These are phyloP conservation scores for Mycalesis mineus DNA, from an alignment of 2,888 invertebrate species.

Conservation along the genomic window DNA sequence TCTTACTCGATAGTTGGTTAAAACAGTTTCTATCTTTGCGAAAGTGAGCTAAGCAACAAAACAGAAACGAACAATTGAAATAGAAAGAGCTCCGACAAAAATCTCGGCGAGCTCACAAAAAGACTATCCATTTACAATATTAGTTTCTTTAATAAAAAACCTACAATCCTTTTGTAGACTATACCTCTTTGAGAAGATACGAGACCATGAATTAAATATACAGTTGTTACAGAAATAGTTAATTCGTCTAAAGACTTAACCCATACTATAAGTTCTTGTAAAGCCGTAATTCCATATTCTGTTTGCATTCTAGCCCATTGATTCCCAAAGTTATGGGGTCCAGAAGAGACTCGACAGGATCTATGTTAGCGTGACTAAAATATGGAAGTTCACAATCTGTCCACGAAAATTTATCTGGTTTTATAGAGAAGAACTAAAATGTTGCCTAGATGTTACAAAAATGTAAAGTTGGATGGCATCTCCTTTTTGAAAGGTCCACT, in stretches of 20 bases:
- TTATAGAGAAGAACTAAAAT: no score
- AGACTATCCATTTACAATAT: conserved; percentile 18
- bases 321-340: no score
- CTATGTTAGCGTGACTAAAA: no score
- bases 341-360: no score
- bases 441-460: no score
- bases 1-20: no score
- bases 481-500: no score
- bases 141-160: conserved; percentile 11
- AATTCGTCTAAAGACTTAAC: neutral
- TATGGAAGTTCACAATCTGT: no score
- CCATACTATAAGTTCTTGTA: neutral
- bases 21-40: neutral
- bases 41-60: neutral
- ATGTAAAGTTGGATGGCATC: no score
- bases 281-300: no score
- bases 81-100: conserved; percentile 4
- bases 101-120: conserved; percentile 6
- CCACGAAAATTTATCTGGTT: no score
- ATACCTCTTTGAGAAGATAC: conserved; percentile 7
- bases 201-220: neutral
- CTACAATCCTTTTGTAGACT: neutral
- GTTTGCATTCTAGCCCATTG: no score
- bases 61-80: neutral
- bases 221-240: neutral